Conservation (phyloP, 2,888 invertebrate species). For the Mimachlamys varia region DNA sequence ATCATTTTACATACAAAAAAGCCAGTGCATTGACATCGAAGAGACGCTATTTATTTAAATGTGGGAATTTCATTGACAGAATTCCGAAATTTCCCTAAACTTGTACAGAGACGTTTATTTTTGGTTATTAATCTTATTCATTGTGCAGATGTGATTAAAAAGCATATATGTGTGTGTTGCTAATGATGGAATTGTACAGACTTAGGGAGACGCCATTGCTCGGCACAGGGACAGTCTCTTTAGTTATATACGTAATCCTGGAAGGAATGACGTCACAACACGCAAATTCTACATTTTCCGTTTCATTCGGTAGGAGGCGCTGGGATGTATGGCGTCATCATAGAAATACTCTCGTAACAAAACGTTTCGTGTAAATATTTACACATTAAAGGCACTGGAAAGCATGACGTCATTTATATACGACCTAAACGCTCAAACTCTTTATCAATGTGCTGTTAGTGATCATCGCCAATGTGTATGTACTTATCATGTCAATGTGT, state of each 20-base stretch:
- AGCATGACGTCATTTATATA: constrained; percentile 25
- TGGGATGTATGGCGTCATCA: neutral
- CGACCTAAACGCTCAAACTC: constrained; percentile 29
- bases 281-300: constrained; percentile 33
- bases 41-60: constrained; percentile 33
- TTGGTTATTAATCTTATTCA: constrained; percentile 52
- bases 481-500: constrained; percentile 16
- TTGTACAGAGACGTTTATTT: constrained; percentile 55
- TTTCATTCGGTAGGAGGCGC: neutral
- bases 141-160: constrained; percentile 46
- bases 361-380: constrained; percentile 28
- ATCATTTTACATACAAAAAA: constrained; percentile 12
- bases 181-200: constrained; percentile 29
- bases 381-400: constrained; percentile 23
- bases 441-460: neutral
- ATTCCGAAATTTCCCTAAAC: constrained; percentile 55
- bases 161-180: constrained; percentile 50
- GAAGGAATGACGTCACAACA: constrained; percentile 22
- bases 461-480: neutral
- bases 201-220: constrained; percentile 48
- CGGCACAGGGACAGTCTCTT: constrained; percentile 49
- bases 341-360: neutral
- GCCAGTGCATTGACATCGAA: constrained; percentile 22
- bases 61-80: constrained; percentile 32
- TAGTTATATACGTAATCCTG: neutral